Base-by-base conservation (phyloP, 2,113 vertebrate genomes). In the Acanthochromis polyacanthus region DNA sequence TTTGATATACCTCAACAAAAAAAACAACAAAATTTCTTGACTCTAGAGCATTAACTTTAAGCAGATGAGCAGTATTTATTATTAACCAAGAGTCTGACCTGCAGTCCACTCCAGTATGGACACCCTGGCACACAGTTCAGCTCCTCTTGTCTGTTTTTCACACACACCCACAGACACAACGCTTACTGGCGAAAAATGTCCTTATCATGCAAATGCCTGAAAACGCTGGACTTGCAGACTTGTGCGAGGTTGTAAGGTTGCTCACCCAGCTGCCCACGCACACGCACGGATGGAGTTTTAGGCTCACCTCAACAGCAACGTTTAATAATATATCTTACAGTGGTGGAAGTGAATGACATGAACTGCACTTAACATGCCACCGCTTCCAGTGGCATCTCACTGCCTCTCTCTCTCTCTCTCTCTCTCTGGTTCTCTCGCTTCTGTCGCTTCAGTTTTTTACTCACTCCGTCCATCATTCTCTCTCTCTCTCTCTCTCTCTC, bases 291-390 rank as follows among this genome's bases (percentile, higher is more conserved):
- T 63, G 38, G 48, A 43, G 51, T 51, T 77, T 65, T 69, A 67
- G 73, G 75, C 79, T 80, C 51, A 75, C 58, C 81, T 64, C 58
- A 62, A n/a, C 53, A 32, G 28, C 72, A 61, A 32, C 48, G 61
- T 84, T 91, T 55, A 89, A 88, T 91, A 80, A 89, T 88, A 76
- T 69, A 89, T 84, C 71, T 62, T 48, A 71, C 65, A 78, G 59
- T 14, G 5, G 72, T 78, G 66, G 66, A 90, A 63, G 70, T 69
- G 70, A 87, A 71, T 80, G 73, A 83, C 81, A 83, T 70, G 63
- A 80, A 61, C 70, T 64, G 69, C 74, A 78, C 79, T 89, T 88
- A 86, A 86, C 85, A 80, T 73, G 58, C 55, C 55, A 45, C 67
- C 50, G 38, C 59, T 71, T 57, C 60, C 20, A 50, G 45, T 53